These are phyloP conservation scores for Drosophila parthenogenetica DNA, from an alignment of 2,888 invertebrate species.

Conservation along the genomic window DNA sequence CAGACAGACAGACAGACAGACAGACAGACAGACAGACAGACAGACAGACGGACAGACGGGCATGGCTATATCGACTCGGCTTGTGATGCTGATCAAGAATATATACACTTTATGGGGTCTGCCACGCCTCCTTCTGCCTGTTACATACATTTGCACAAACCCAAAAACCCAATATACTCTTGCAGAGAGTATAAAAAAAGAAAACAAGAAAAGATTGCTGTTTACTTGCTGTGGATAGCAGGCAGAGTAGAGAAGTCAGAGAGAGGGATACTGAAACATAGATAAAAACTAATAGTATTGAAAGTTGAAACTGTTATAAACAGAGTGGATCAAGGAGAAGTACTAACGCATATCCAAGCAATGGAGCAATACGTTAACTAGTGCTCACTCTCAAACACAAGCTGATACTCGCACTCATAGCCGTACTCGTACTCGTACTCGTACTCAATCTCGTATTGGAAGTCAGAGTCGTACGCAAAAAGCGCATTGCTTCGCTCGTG, in stretches of 20 bases:
- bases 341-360: constrained; percentile 30
- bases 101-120: too few relatives aligned
- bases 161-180: too few relatives aligned
- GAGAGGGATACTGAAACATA: background rate
- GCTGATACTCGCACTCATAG: background rate
- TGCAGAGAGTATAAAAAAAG: too few relatives aligned
- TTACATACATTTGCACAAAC: too few relatives aligned
- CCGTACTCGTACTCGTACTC: constrained; percentile 1
- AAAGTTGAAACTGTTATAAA: constrained; percentile 39
- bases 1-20: too few relatives aligned
- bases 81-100: too few relatives aligned
- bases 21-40: too few relatives aligned
- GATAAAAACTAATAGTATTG: constrained; percentile 2
- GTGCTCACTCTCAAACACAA: background rate
- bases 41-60: too few relatives aligned
- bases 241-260: background rate
- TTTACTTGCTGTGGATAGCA: too few relatives aligned
- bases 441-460: background rate
- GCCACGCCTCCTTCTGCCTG: too few relatives aligned
- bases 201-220: too few relatives aligned
- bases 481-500: constrained; percentile 64
- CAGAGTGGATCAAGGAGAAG: constrained; percentile 25
- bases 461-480: constrained; percentile 45
- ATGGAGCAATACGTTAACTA: constrained; percentile 23
- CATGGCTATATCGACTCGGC: too few relatives aligned